These are phyloP conservation scores for Hipparchia sbordonii DNA, from an alignment of 2,888 invertebrate genomes.

Conservation along the genomic window DNA sequence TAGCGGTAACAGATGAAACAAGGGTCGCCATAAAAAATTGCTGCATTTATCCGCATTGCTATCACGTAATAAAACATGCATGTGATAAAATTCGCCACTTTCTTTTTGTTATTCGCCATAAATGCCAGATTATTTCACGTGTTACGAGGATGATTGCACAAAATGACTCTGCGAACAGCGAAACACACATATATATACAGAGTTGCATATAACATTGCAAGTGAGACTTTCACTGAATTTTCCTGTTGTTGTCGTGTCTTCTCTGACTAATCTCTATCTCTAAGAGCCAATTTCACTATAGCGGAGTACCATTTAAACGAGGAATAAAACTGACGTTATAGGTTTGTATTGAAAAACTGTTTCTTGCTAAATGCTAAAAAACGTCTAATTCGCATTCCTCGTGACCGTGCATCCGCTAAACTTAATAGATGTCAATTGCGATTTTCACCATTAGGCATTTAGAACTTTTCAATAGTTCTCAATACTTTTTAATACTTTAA, in stretches of 20 bases:
- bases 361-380: too few relatives aligned
- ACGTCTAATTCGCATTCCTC: too few relatives aligned
- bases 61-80: conserved; percentile 23
- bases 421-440: too few relatives aligned
- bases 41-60: conserved; percentile 13
- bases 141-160: conserved; percentile 21
- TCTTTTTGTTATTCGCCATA: conserved; percentile 29
- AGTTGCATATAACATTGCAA: conserved; percentile 12
- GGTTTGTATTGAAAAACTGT: too few relatives aligned
- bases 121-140: conserved; percentile 28
- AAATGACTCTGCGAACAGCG: conserved; percentile 20
- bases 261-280: background rate
- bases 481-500: too few relatives aligned
- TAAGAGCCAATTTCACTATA: too few relatives aligned
- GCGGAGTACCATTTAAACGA: too few relatives aligned
- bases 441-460: too few relatives aligned
- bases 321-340: too few relatives aligned
- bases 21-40: conserved; percentile 6
- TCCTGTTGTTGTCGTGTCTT: conserved; percentile 4
- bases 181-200: background rate
- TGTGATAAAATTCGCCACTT: conserved; percentile 30
- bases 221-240: conserved; percentile 27
- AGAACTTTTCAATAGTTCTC: too few relatives aligned
- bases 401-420: too few relatives aligned
- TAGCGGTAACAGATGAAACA: background rate